Evolutionary conservation across 2,113 vertebrate species (phyloP).

Genomic region (Halcyon senegalensis): DNA sequence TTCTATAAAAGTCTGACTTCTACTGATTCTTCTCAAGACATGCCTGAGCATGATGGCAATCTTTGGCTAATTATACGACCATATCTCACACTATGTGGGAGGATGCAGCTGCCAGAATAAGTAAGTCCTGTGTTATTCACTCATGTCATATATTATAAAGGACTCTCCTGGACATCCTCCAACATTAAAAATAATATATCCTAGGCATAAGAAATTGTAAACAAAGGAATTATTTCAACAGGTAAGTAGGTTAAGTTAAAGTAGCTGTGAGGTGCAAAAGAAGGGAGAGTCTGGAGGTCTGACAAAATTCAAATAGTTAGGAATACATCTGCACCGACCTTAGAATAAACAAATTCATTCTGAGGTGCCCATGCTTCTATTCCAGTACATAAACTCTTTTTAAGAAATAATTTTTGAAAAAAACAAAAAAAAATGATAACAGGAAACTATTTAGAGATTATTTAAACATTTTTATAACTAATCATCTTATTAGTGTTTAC

Average conservation of each 20-base stretch:
- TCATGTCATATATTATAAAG: background rate
- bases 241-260: background rate
- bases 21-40: background rate
- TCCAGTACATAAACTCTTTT: background rate
- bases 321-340: background rate
- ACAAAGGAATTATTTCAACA: background rate
- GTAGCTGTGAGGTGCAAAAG: background rate
- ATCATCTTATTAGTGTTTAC: background rate
- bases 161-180: background rate
- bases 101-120: background rate
- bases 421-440: background rate
- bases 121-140: background rate
- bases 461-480: background rate
- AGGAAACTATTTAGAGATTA: background rate
- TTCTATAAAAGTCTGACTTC: background rate
- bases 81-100: background rate
- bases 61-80: background rate
- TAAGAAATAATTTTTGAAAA: background rate
- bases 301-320: background rate
- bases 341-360: background rate
- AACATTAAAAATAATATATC: background rate
- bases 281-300: background rate
- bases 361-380: background rate
- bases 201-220: background rate
- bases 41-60: background rate